Evolutionary conservation across 2,113 vertebrate genomes (phyloP), one percentile per base, ranked within the genome.

Genomic region (Carassius auratus): DNA sequence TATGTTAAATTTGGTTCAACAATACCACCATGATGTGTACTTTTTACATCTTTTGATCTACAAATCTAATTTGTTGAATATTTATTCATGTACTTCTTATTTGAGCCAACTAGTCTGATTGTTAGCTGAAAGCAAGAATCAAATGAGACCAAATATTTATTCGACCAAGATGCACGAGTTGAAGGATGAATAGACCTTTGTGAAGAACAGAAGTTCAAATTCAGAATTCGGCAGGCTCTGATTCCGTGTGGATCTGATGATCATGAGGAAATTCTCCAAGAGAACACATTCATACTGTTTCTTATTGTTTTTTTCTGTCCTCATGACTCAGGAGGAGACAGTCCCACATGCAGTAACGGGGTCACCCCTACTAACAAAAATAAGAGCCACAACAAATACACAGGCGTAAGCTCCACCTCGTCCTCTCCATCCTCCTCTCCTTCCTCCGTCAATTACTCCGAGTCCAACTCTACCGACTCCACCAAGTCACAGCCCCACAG

Each of bases 401-500:
- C 97, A 75, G 93, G 96, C 5, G 94, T 96, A 88, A 97, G 96
- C 92, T 98, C 97, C 3, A 96, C 96, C 68, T 99, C 97, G 69
- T 99, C 98, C 68, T 97, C 96, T 69, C 95, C 96, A 48, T 96
- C 96, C 85, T 99, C 98, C 66, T 99, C 98, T 87, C 97, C 98
- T 66, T 99, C 98, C 83, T 99, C 98, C 33, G 94, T 98, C 94
- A 99, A 99, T 94, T 98, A 98, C 92, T 98, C 98, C 0, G 97
- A 99, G 92, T 98, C 98, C 91, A 99, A 99, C 94, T 99, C 97
- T 91, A 97, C 97, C 75, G 97, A 99, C 94, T 99, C 97, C 89
- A 99, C 97, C 89, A 99, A 99, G 95, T 98, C 97, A 89, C 98
- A 98, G 93, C 97, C 96, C 73, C 97, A 98, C 94, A 99, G 97